Base-by-base conservation (phyloP, 2,797 vertebrate species). In the Macroramphosus scolopax region DNA sequence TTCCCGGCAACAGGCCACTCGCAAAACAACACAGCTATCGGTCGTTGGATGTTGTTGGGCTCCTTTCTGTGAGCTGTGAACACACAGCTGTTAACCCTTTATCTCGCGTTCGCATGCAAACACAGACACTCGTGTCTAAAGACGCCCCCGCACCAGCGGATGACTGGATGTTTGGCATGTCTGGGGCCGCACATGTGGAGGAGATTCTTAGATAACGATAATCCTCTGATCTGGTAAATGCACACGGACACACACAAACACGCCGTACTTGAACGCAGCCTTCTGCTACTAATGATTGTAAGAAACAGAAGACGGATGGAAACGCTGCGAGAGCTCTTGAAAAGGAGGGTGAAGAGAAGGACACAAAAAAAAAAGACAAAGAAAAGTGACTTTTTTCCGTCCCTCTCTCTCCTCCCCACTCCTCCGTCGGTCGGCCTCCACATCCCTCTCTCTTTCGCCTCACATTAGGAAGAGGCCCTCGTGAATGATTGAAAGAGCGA, bases 401-500 rank as follows among this genome's bases (percentile, higher is more conserved):
- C 24, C 14, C 6, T 30, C n/a, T 16, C 20, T 32, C 29, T 17
- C 6, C 22, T 7, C 33, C 13, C 33, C 28, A 45, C 29, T 53
- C 39, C 12, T 6, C 10, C 14, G 7, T 38, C 13, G 17, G 9
- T 14, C 13, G 17, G 9, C 12, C 15, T 35, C 29, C 6, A 7
- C 26, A 38, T 51, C 17, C 44, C 24, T 45, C 26, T 31, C 24
- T 28, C 26, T 47, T 44, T 51, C 46, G 20, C 48, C 17, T 17
- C 38, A 20, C 22, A 28, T 44, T 61, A 34, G 11, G 61, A 58
- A 7, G 54, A 61, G 38, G 59, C 45, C 43, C 63, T 70, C 65
- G 55, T 64, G 63, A 69, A 68, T 66, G 72, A 77, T 61, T 70
- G 72, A 76, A 63, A 42, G 53, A 33, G 32, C n/a, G 47, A 10